phyloP scores from a whole-genome alignment of 2,113 vertebrate species.

The Ammodramus savannarum region DNA sequence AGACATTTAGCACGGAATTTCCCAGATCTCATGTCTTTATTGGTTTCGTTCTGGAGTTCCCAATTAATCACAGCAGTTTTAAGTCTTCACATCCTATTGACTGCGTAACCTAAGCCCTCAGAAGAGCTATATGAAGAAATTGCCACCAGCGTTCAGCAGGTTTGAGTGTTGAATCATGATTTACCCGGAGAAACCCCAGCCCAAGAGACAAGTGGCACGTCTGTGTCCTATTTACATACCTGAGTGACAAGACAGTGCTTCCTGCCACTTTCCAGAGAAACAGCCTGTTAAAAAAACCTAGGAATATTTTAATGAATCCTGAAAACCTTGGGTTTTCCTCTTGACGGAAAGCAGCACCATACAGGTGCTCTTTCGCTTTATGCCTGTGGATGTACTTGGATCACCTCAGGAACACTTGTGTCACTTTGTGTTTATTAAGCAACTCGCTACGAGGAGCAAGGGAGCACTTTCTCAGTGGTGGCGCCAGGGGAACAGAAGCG shows the following conservation, averaged over 20 bases:
- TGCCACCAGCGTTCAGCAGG: not conserved
- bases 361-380: not conserved
- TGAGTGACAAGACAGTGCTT: not conserved
- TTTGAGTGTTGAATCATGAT: not conserved
- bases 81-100: not conserved
- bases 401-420: not conserved
- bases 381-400: not conserved
- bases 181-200: not conserved
- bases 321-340: not conserved
- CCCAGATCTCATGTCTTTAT: not conserved
- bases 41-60: not conserved
- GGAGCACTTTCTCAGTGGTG: not conserved
- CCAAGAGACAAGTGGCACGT: not conserved
- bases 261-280: not conserved
- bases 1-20: not conserved
- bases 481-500: too few relatives aligned
- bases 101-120: not conserved
- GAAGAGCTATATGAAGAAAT: not conserved
- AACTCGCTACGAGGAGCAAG: fast-evolving
- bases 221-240: not conserved
- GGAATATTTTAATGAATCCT: not conserved
- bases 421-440: not conserved
- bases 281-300: not conserved
- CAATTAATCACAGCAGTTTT: not conserved
- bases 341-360: not conserved